A percentile compares a stretch with the other conserved stretches of the same genome.
Evolutionary conservation across 2,888 invertebrate genomes (phyloP).

Genomic region (Leuctra nigra): DNA sequence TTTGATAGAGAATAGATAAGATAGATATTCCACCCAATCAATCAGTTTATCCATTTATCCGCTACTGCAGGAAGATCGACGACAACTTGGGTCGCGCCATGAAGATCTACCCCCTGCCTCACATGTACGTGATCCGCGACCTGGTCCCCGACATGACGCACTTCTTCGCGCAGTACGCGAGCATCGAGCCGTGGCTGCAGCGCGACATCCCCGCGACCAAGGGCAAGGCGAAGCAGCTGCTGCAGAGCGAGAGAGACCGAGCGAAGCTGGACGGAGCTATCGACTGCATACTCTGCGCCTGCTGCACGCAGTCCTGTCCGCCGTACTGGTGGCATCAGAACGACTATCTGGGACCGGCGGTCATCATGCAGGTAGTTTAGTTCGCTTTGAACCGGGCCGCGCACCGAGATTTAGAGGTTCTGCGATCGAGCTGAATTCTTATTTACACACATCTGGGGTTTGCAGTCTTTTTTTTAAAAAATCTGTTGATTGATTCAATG

Average conservation of each 20-base stretch:
- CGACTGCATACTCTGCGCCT: slow-evolving; percentile 77
- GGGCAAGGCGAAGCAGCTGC: slow-evolving; percentile 44
- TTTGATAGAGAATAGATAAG: no score
- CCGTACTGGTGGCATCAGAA: slow-evolving; percentile 85
- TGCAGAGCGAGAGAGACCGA: slow-evolving; percentile 62
- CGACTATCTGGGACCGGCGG: slow-evolving; percentile 73
- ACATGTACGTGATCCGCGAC: slow-evolving; percentile 74
- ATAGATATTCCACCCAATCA: no score
- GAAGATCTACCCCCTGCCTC: slow-evolving; percentile 69
- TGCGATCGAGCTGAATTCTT: no score
- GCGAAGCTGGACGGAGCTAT: slow-evolving; percentile 56
- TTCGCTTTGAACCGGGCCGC: no score
- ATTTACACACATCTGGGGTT: no score
- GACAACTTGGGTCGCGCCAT: slow-evolving; percentile 39
- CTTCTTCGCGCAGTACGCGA: slow-evolving; percentile 62
- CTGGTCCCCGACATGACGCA: slow-evolving; percentile 64
- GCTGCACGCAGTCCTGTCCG: slow-evolving; percentile 74
- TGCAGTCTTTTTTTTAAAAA: no score
- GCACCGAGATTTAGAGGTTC: no score
- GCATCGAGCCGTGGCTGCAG: slow-evolving; percentile 66
- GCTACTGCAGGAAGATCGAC: slow-evolving; percentile 29
- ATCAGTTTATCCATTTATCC: not conserved
- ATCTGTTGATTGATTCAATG: no score
- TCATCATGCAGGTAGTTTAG: slow-evolving; percentile 59
- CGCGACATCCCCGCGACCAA: slow-evolving; percentile 34